phyloP scores from a whole-genome alignment of 1,140 invertebrate species.

The Drosophila erecta region DNA sequence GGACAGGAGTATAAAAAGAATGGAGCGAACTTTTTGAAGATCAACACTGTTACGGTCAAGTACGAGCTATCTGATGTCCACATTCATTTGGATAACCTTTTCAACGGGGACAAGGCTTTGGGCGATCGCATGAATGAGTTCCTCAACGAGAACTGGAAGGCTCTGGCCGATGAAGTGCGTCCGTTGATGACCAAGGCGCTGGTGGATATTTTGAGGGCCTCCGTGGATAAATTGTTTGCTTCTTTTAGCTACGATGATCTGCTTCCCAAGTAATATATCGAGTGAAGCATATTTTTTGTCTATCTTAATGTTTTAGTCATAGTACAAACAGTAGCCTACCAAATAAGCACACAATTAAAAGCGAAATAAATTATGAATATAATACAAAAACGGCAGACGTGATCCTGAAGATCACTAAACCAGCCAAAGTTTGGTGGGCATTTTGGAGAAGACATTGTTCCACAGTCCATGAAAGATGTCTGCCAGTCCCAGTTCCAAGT shows the following conservation, averaged over 20 bases:
- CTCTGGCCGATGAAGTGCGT: conserved; percentile 86
- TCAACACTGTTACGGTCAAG: conserved; percentile 87
- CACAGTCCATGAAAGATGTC: conserved; percentile 92
- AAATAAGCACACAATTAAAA: conserved; percentile 37
- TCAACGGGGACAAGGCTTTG: conserved; percentile 88
- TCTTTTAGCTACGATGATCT: conserved; percentile 77
- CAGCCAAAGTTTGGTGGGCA: conserved; percentile 92
- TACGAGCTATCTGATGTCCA: conserved; percentile 87
- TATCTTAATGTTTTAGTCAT: conserved; percentile 45
- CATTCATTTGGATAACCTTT: conserved; percentile 88
- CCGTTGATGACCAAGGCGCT: conserved; percentile 86
- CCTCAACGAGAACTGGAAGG: conserved; percentile 87
- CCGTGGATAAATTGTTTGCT: conserved; percentile 85
- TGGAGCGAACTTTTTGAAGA: conserved; percentile 85
- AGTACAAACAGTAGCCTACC: conserved; percentile 40
- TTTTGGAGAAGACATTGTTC: conserved; percentile 90
- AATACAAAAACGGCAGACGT: conserved; percentile 21
- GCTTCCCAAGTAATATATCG: conserved; percentile 41
- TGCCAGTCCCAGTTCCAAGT: conserved; percentile 89
- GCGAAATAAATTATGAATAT: conserved; percentile 65
- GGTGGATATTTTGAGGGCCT: conserved; percentile 86
- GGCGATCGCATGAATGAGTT: conserved; percentile 87
- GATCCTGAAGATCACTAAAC: conserved; percentile 32
- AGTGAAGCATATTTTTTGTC: conserved; percentile 9
- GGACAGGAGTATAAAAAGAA: conserved; percentile 86